A percentile compares a stretch with the other conserved stretches of the same genome.
Conservation (phyloP, 1,140 invertebrate genomes). For the Hyposmocoma kahamanoa region DNA sequence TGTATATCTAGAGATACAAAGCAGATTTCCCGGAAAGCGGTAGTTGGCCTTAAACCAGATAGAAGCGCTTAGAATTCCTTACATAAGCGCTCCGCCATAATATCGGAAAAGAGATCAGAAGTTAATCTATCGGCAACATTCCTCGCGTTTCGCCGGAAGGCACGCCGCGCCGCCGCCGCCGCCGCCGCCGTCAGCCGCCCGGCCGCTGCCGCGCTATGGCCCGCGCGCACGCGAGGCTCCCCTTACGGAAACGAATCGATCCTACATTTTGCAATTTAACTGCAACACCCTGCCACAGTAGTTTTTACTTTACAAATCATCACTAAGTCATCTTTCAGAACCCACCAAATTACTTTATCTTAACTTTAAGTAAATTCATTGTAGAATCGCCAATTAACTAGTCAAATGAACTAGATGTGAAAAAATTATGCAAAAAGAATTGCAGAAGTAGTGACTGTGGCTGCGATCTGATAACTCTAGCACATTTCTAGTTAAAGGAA, state of each 20-base stretch:
- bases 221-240: conserved; percentile 44
- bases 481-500: too few relatives aligned
- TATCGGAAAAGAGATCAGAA: conserved; percentile 72
- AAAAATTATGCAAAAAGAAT: too few relatives aligned
- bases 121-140: conserved; percentile 73
- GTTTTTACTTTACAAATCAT: too few relatives aligned
- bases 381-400: too few relatives aligned
- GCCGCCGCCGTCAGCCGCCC: conserved; percentile 46
- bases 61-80: conserved; percentile 65
- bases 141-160: conserved; percentile 67
- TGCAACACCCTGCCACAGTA: too few relatives aligned
- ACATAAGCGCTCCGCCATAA: conserved; percentile 61
- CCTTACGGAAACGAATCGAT: conserved; percentile 47
- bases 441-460: too few relatives aligned
- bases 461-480: too few relatives aligned
- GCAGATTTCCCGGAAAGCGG: conserved; percentile 29
- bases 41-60: conserved; percentile 53
- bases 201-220: conserved; percentile 40
- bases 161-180: conserved; percentile 44
- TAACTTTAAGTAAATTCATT: too few relatives aligned
- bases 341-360: too few relatives aligned
- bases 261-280: conserved; percentile 10
- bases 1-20: conserved; percentile 24
- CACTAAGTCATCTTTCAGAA: too few relatives aligned
- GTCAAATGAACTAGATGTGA: too few relatives aligned